Evolutionary conservation across 2,797 vertebrate genomes (phyloP).

Genomic region (Gymnocypris eckloni): DNA sequence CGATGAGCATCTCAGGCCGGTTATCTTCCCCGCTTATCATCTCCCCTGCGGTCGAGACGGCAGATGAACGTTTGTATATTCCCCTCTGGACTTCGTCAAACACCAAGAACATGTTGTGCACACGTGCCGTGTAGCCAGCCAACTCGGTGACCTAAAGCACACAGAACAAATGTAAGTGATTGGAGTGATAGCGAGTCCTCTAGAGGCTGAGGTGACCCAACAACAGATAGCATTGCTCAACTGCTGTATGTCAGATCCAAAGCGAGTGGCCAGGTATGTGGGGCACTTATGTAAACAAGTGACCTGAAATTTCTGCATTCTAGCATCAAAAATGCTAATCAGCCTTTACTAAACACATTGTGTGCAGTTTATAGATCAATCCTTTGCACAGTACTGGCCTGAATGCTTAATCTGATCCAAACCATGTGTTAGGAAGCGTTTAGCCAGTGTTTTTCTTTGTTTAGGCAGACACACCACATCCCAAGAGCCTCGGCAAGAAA

Average conservation of each 20-base stretch:
- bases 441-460: slow-evolving; percentile 1
- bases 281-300: slow-evolving; percentile 37
- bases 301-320: slow-evolving; percentile 6
- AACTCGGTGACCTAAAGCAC: slow-evolving; percentile 90
- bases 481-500: background rate
- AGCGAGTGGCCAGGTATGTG: slow-evolving; percentile 3
- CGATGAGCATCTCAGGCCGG: slow-evolving; percentile 80
- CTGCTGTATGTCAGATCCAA: background rate
- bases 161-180: slow-evolving; percentile 38
- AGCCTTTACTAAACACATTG: slow-evolving; percentile 27
- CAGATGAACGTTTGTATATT: slow-evolving; percentile 87
- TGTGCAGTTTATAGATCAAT: slow-evolving; percentile 14
- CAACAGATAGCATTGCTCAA: slow-evolving; percentile 31
- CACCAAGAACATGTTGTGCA: slow-evolving; percentile 95
- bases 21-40: slow-evolving; percentile 71
- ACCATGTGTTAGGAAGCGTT: slow-evolving; percentile 27
- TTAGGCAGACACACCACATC: slow-evolving; percentile 26
- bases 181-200: background rate
- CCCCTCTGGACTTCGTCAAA: slow-evolving; percentile 95
- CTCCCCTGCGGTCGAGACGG: slow-evolving; percentile 70
- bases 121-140: slow-evolving; percentile 94
- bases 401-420: slow-evolving; percentile 26
- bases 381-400: background rate
- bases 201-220: slow-evolving; percentile 5
- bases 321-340: slow-evolving; percentile 20